These are phyloP conservation scores for Crocuta crocuta DNA, from an alignment of 2,113 vertebrate species.

Conservation along the genomic window DNA sequence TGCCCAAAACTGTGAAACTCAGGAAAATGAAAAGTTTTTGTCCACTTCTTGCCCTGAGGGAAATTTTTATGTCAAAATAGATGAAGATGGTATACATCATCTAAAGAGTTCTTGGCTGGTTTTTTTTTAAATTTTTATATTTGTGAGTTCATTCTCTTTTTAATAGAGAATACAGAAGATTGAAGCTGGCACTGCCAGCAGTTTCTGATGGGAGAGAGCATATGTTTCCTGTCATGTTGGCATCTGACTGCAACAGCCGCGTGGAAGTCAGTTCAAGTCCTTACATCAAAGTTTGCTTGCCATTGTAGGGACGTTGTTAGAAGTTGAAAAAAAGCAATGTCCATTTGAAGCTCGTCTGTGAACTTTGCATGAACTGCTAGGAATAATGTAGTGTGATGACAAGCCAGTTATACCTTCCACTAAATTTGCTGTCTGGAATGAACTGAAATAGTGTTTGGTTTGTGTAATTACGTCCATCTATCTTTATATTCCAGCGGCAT, in stretches of 20 bases:
- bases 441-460: conserved; percentile 99
- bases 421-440: conserved; percentile 99
- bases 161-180: neutral
- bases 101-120: neutral
- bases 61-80: neutral
- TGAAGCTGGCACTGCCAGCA: neutral
- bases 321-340: conserved; percentile 88
- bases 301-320: conserved; percentile 81
- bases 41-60: accelerated
- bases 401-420: conserved; percentile 98
- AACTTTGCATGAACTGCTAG: conserved; percentile 99
- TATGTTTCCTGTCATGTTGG: conserved; percentile 15
- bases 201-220: neutral
- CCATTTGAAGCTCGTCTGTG: conserved; percentile 96
- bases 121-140: neutral
- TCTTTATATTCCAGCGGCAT: conserved; percentile 99
- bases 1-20: neutral
- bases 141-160: neutral
- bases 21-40: conserved; percentile 22
- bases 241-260: conserved; percentile 51
- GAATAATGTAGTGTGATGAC: conserved; percentile 99
- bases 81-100: neutral
- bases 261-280: conserved; percentile 49
- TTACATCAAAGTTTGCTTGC: conserved; percentile 86
- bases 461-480: conserved; percentile 99